phyloP scores from a whole-genome alignment of 2,888 invertebrate species.

The Antheraea yamamai region DNA sequence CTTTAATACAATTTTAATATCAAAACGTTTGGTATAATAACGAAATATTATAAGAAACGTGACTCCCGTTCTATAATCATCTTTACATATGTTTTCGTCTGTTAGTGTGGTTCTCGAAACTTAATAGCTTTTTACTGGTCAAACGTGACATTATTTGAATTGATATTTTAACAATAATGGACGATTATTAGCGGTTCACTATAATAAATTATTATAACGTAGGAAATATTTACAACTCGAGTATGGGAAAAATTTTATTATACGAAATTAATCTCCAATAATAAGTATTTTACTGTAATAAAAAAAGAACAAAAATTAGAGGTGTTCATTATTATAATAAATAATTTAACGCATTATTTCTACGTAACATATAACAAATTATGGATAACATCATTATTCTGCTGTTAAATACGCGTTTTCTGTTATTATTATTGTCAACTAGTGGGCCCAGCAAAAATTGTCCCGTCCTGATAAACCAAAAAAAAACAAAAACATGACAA shows the following conservation, averaged over 20 bases:
- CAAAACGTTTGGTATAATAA: constrained; percentile 59
- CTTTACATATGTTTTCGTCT: constrained; percentile 60
- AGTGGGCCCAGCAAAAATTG: too few relatives aligned
- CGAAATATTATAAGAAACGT: constrained; percentile 64
- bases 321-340: too few relatives aligned
- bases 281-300: too few relatives aligned
- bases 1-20: constrained; percentile 73
- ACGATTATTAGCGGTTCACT: neutral
- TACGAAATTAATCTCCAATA: too few relatives aligned
- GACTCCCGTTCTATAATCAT: constrained; percentile 71
- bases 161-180: constrained; percentile 8
- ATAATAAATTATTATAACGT: neutral
- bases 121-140: constrained; percentile 10
- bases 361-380: too few relatives aligned
- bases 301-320: too few relatives aligned
- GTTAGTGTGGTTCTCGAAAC: constrained; percentile 29
- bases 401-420: too few relatives aligned
- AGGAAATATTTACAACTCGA: neutral
- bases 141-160: constrained; percentile 5
- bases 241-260: neutral
- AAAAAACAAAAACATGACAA: too few relatives aligned
- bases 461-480: too few relatives aligned
- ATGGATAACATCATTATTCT: too few relatives aligned
- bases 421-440: too few relatives aligned
- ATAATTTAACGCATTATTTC: too few relatives aligned